Evolutionary conservation across 1,140 invertebrate species (phyloP).

Genomic region (Paraescarpia echinospica): DNA sequence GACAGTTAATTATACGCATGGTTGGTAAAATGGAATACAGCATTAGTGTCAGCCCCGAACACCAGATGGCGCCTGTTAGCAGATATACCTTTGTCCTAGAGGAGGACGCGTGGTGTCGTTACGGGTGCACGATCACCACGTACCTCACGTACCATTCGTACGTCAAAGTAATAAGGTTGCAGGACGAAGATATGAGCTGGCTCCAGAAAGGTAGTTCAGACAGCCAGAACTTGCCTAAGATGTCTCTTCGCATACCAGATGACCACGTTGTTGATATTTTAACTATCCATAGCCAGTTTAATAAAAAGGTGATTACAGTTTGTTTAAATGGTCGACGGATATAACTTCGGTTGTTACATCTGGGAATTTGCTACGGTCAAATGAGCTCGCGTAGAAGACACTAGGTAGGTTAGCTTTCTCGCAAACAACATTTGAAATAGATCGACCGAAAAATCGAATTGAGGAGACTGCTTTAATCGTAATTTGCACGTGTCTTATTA

Average conservation of each 20-base stretch:
- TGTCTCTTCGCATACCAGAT: background rate
- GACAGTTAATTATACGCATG: background rate
- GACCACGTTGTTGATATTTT: too few relatives aligned
- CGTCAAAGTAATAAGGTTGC: conserved; percentile 19
- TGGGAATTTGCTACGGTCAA: too few relatives aligned
- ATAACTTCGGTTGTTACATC: too few relatives aligned
- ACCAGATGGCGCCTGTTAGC: conserved; percentile 6
- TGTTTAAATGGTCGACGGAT: too few relatives aligned
- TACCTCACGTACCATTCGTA: conserved; percentile 26
- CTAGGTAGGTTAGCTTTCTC: too few relatives aligned
- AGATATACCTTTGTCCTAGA: background rate
- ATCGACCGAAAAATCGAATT: too few relatives aligned
- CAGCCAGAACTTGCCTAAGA: conserved; percentile 18
- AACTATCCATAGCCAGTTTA: too few relatives aligned
- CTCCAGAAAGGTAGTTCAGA: conserved; percentile 22
- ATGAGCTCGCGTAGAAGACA: too few relatives aligned
- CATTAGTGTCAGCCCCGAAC: background rate
- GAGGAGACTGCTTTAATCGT: too few relatives aligned
- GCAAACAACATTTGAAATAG: too few relatives aligned
- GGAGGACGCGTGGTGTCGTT: conserved; percentile 24
- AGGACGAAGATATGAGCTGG: conserved; percentile 19
- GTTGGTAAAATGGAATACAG: conserved; percentile 18
- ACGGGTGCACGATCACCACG: conserved; percentile 28
- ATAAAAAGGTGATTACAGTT: too few relatives aligned
- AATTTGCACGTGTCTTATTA: too few relatives aligned